Conservation (phyloP, 2,113 vertebrate species). For the Phalacrocorax aristotelis region DNA sequence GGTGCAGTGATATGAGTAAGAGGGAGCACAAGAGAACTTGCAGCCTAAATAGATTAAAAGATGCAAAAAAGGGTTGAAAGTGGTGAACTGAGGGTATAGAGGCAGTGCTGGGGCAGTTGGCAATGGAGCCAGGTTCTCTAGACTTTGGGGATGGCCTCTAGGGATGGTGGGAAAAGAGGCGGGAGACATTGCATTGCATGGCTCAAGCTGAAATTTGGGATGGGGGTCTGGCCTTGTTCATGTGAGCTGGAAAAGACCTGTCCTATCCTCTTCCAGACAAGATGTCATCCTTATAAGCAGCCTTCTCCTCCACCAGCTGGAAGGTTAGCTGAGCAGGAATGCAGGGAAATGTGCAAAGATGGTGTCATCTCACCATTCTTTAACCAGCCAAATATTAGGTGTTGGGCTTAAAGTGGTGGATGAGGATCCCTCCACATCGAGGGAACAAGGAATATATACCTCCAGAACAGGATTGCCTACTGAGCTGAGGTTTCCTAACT, state of each 20-base stretch:
- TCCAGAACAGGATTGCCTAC: neutral
- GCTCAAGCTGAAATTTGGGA: neutral
- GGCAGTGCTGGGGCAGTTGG: neutral
- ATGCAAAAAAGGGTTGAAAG: neutral
- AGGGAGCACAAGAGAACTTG: neutral
- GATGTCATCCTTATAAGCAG: neutral
- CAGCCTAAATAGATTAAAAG: neutral
- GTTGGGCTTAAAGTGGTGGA: neutral
- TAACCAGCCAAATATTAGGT: neutral
- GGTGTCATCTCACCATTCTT: neutral
- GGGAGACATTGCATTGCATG: rapidly evolving
- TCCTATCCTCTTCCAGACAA: neutral
- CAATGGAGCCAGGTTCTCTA: neutral
- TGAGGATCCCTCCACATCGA: neutral
- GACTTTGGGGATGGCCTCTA: neutral
- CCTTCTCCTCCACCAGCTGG: neutral
- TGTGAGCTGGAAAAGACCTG: neutral
- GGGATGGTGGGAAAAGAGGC: neutral
- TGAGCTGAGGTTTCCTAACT: neutral
- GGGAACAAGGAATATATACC: neutral
- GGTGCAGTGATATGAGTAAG: neutral
- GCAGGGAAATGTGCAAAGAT: neutral
- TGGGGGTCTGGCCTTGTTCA: neutral
- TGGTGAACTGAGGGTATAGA: neutral
- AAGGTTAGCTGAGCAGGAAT: neutral